A percentile compares a stretch with the other conserved stretches of the same genome.
phyloP scores from a whole-genome alignment of 2,888 invertebrate genomes.

The Gastracanthus pulcherrimus region DNA sequence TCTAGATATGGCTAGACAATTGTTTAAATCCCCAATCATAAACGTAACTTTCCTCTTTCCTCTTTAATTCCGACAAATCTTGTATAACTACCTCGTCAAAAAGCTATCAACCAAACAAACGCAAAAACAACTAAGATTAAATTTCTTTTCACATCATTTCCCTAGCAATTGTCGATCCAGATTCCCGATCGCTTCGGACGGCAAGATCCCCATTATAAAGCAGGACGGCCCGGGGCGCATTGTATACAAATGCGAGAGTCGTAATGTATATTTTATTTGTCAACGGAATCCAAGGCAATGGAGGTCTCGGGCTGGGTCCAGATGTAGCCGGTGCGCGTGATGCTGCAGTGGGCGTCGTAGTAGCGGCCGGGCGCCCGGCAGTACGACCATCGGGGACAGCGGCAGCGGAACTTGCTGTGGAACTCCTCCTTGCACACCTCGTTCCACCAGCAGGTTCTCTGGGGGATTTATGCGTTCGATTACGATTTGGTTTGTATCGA shows the following conservation, averaged over 20 bases:
- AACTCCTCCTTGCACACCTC: conserved; percentile 96
- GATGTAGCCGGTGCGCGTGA: conserved; percentile 94
- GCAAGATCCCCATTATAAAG: background rate
- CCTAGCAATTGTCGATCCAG: too few species aligned
- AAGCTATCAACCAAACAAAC: too few species aligned
- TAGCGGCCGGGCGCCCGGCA: conserved; percentile 93
- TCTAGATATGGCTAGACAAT: background rate
- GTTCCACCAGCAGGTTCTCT: conserved; percentile 97
- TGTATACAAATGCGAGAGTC: background rate
- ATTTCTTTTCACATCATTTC: too few species aligned
- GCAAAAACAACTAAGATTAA: too few species aligned
- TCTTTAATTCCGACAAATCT: too few species aligned
- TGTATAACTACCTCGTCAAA: too few species aligned
- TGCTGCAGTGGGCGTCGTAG: conserved; percentile 93
- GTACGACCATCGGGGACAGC: conserved; percentile 92
- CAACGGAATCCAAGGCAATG: conserved; percentile 67
- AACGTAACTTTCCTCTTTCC: background rate
- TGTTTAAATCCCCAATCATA: too few species aligned
- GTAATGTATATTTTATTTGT: conserved; percentile 25
- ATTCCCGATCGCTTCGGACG: background rate
- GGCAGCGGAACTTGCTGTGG: conserved; percentile 90
- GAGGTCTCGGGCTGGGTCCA: conserved; percentile 87
- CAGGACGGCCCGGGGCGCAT: background rate
- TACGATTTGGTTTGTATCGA: background rate
- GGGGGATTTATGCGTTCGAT: background rate